These are phyloP conservation scores for Indicator maculatus DNA, from an alignment of 2,113 vertebrate genomes.

Conservation along the genomic window DNA sequence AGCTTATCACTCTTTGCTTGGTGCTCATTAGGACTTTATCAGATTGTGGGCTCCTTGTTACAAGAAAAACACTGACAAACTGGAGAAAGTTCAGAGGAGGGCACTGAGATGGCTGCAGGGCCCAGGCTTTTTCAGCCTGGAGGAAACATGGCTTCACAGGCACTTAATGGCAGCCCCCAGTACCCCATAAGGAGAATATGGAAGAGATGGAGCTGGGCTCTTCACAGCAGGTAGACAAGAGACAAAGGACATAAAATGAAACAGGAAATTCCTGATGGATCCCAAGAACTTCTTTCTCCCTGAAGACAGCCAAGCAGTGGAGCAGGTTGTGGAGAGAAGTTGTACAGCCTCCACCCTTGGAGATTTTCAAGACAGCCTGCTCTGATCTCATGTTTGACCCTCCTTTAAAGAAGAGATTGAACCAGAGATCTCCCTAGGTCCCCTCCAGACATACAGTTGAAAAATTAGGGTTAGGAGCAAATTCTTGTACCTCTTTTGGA, in stretches of 20 bases:
- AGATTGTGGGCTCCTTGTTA: neutral
- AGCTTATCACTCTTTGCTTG: neutral
- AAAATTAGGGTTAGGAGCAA: neutral
- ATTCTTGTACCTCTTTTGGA: neutral
- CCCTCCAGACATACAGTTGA: neutral
- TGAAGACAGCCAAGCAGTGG: neutral
- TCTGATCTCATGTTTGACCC: neutral
- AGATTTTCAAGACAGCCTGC: neutral
- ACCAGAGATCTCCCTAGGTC: neutral
- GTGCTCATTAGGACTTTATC: neutral
- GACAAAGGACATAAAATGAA: neutral
- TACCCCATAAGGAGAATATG: accelerated
- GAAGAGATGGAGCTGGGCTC: neutral
- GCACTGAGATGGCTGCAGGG: neutral
- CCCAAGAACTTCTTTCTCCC: neutral
- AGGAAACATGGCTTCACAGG: neutral
- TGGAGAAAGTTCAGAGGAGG: neutral
- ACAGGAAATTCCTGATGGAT: neutral
- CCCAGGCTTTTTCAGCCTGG: neutral
- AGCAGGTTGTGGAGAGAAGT: neutral
- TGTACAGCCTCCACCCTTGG: neutral
- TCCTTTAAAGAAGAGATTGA: neutral
- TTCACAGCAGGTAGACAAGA: neutral
- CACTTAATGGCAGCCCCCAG: neutral
- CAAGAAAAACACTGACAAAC: neutral